These are phyloP conservation scores for Tenebrosternarchus preto DNA, from an alignment of 2,113 vertebrate genomes.

Conservation along the genomic window DNA sequence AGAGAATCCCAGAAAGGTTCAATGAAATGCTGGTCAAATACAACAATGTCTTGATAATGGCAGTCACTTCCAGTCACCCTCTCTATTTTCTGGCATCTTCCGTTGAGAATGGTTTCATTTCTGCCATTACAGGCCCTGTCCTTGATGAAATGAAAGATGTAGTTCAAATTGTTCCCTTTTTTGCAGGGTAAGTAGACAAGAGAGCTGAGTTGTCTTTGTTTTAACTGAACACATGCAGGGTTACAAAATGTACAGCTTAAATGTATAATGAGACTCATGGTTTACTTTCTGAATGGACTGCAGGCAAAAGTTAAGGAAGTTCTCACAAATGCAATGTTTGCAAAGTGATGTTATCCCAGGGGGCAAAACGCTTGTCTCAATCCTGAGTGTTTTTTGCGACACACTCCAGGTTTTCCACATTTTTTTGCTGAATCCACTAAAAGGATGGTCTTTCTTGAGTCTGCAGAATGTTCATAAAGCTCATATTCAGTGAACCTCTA, in stretches of 20 bases:
- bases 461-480: constrained; percentile 40
- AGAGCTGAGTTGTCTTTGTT: constrained; percentile 35
- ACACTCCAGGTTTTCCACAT: neutral
- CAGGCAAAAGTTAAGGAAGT: neutral
- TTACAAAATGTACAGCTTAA: neutral
- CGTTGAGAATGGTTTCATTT: neutral
- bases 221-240: constrained; percentile 31
- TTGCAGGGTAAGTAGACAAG: constrained; percentile 28
- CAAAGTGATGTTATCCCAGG: constrained; percentile 38
- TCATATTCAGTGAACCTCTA: neutral
- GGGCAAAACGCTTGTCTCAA: constrained; percentile 31
- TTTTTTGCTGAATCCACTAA: constrained; percentile 42
- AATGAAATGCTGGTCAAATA: too few species aligned
- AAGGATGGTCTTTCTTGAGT: constrained; percentile 36
- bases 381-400: constrained; percentile 27
- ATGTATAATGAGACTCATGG: too few species aligned
- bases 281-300: too few species aligned
- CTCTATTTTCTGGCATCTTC: too few species aligned
- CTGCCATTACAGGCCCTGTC: neutral
- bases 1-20: too few species aligned
- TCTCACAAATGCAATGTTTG: constrained; percentile 21
- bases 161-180: constrained; percentile 15
- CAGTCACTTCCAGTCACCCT: too few species aligned
- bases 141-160: too few species aligned
- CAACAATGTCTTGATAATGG: too few species aligned